Evolutionary conservation across 2,797 vertebrate genomes (phyloP), one percentile per base, ranked within the genome.

Genomic region (Urocyon cinereoargenteus): DNA sequence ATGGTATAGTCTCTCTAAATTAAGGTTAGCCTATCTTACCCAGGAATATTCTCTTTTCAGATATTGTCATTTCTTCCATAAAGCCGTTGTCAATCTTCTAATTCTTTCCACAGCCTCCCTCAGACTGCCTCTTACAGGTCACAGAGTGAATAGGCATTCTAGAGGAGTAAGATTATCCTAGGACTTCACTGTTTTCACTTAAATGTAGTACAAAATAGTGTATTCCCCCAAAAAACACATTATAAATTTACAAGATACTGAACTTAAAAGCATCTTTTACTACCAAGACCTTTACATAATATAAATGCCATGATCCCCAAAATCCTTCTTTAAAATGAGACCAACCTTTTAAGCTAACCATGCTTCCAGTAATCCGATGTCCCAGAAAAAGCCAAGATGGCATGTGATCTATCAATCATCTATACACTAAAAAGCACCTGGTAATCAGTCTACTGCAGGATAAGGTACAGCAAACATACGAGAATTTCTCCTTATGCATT

Each of bases 401-500:
- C n/a, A 85, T 77, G 18, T 68, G 49, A 91, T 82, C 62, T 89
- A 83, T 87, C 94, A 96, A 51, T 72, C 12, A 11, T 78, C 49
- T 91, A 61, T 3, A 53, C 53, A 87, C 91, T 95, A 94, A 83
- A 97, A 97, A 94, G 34, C 84, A 96, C 88, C 62, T 97, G 70
- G 61, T 91, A 94, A 87, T 97, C 90, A 94, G 64, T 93, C 83
- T 96, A 55, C 59, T 89, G 45, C 57, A 73, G 70, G 26, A 83
- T 92, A 86, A 95, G 68, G 49, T 81, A 18, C 24, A 89, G 59
- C 59, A 95, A 86, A 68, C 53, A 95, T 92, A 86, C 1, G 4
- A 68, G 90, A 96, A 91, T 96, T 19, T 94, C 77, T 59, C 31
- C 64, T 61, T 91, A 94, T 87, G 92, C 94, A 97, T 96, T 97